phyloP scores from a whole-genome alignment of 1,140 invertebrate genomes.

The Harpegnathos saltator region DNA sequence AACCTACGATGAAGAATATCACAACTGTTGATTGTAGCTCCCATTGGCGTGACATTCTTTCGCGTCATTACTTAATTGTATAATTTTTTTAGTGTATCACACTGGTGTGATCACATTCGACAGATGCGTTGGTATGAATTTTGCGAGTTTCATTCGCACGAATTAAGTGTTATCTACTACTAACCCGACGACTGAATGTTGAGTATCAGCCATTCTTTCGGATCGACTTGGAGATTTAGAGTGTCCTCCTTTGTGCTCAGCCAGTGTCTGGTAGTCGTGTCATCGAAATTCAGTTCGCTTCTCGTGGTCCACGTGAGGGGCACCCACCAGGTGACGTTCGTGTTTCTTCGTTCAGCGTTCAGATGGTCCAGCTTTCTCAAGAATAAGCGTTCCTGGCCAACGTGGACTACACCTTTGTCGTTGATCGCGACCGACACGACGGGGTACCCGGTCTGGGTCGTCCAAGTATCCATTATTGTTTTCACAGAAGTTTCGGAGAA shows the following conservation, averaged over 20 bases:
- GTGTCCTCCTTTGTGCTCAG: slow-evolving; percentile 70
- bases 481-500: slow-evolving; percentile 79
- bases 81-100: neutral
- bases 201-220: slow-evolving; percentile 89
- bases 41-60: neutral
- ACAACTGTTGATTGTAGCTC: neutral
- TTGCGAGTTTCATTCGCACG: neutral
- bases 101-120: neutral
- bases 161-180: slow-evolving; percentile 26
- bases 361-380: slow-evolving; percentile 82
- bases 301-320: slow-evolving; percentile 88
- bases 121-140: neutral
- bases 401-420: slow-evolving; percentile 77
- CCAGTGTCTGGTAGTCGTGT: slow-evolving; percentile 86
- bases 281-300: slow-evolving; percentile 85
- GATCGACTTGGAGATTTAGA: slow-evolving; percentile 72
- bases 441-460: slow-evolving; percentile 91
- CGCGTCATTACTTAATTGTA: neutral
- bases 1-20: slow-evolving; percentile 85
- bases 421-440: slow-evolving; percentile 87
- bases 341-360: no score
- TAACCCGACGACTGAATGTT: slow-evolving; percentile 90
- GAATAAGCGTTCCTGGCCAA: slow-evolving; percentile 86
- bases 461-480: slow-evolving; percentile 90
- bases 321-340: slow-evolving; percentile 86